phyloP scores from a whole-genome alignment of 1,140 invertebrate genomes.

The Argopecten irradians region DNA sequence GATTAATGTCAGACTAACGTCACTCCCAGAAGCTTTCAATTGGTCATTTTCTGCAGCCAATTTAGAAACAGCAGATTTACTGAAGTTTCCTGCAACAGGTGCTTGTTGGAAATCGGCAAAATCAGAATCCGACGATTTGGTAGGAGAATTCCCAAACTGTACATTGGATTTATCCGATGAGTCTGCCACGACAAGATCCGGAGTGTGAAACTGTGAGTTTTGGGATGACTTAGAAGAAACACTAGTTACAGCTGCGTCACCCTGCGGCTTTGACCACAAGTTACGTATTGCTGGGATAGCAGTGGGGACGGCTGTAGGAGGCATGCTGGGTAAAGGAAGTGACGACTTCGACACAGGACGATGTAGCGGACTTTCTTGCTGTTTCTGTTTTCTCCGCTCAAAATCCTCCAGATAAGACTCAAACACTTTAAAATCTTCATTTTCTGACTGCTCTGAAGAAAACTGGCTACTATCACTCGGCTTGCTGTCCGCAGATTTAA shows the following conservation, averaged over 20 bases:
- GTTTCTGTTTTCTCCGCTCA: slow-evolving; percentile 59
- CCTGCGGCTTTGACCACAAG: slow-evolving; percentile 37
- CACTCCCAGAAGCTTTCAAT: slow-evolving; percentile 50
- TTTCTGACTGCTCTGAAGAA: slow-evolving; percentile 72
- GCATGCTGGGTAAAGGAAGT: slow-evolving; percentile 35
- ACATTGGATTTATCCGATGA: background rate
- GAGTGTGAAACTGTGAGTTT: background rate
- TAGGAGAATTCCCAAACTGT: slow-evolving; percentile 24
- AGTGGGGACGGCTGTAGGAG: background rate
- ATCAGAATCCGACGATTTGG: slow-evolving; percentile 52
- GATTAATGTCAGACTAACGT: slow-evolving; percentile 57
- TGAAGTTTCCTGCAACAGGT: background rate
- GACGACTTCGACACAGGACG: slow-evolving; percentile 52
- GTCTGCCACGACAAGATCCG: slow-evolving; percentile 35
- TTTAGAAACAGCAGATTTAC: background rate
- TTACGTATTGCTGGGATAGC: slow-evolving; percentile 46
- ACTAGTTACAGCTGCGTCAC: background rate
- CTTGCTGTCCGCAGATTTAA: slow-evolving; percentile 79
- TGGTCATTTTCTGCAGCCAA: background rate
- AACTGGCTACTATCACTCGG: slow-evolving; percentile 70
- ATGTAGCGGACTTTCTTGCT: slow-evolving; percentile 63
- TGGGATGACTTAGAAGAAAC: slow-evolving; percentile 24
- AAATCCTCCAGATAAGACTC: slow-evolving; percentile 72
- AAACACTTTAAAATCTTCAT: slow-evolving; percentile 70
- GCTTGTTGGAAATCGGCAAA: slow-evolving; percentile 66